Evolutionary conservation across 1,140 invertebrate genomes (phyloP).

Genomic region (Galleria mellonella): DNA sequence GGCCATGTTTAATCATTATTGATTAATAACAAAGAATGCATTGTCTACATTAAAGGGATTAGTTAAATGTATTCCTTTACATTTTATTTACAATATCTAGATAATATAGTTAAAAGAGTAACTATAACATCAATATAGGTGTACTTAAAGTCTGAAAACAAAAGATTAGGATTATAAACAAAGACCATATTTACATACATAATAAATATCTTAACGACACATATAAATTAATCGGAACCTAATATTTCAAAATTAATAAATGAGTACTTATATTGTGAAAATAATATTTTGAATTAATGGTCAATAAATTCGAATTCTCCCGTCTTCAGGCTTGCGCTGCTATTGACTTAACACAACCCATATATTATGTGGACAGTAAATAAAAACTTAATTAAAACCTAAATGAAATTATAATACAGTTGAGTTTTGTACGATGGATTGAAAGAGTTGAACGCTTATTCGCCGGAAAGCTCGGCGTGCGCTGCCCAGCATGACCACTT

Average conservation of each 20-base stretch:
- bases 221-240: conserved; percentile 74
- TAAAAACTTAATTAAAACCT: conserved; percentile 22
- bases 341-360: conserved; percentile 20
- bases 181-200: conserved; percentile 71
- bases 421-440: conserved; percentile 28
- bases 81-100: too few relatives aligned
- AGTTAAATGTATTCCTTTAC: too few relatives aligned
- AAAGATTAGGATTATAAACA: conserved; percentile 69
- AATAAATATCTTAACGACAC: conserved; percentile 73
- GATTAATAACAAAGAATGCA: too few relatives aligned
- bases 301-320: conserved; percentile 74
- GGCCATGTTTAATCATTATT: too few relatives aligned
- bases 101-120: too few relatives aligned
- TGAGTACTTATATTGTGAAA: conserved; percentile 74
- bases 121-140: neutral
- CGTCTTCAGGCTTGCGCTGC: conserved; percentile 70
- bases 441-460: conserved; percentile 22
- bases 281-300: conserved; percentile 75
- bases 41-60: too few relatives aligned
- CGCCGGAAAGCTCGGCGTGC: conserved; percentile 39
- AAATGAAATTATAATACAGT: conserved; percentile 35
- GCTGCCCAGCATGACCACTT: conserved; percentile 69
- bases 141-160: conserved; percentile 48
- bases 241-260: conserved; percentile 75
- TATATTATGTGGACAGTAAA: conserved; percentile 15